Base-by-base conservation (phyloP, 2,113 vertebrate species). In the Dunckerocampus dactyliophorus region DNA sequence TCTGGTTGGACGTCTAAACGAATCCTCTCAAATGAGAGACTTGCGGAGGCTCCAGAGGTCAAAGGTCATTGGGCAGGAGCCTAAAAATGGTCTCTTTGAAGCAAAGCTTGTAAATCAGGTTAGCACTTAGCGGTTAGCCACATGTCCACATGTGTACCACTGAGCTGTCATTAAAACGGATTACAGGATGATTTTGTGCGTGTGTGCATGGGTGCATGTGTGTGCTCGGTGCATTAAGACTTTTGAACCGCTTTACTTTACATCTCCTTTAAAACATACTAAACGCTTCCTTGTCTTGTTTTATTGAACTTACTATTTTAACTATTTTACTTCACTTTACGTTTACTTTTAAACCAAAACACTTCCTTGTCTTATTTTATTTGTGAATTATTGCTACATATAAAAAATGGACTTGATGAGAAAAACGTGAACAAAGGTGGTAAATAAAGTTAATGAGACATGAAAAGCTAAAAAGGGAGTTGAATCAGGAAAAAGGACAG, bases 81-180 rank as follows among this genome's bases (percentile, higher is more conserved):
- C 14, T 0, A 45, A 21, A 39, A 21, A 17, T 50, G 37, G 2
- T 22, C 42, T 52, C 42, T 66, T 59, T 62, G n/a, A 76, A 57
- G 39, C 24, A 52, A 61, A 59, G 19, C 14, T 13, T 13, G 53
- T 57, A 70, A 65, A 79, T 84, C 48, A 64, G 55, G 47, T 48
- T 43, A 59, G 55, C 20, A 3, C 50, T 68, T 65, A 62, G 60
- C 1, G 15, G 65, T 59, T 45, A 51, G 56, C 57, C 46, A 51
- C 65, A 70, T 51, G 48, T 54, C 58, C 58, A 59, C 51, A 68
- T 74, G 65, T 77, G 59, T 62, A 0, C 45, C 59, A 31, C 66
- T 63, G 56, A 63, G 62, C 72, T 79, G 59, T 72, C 51, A 72
- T 74, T 65, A 74, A 65, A 51, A 48, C 59, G 64, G 67, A 82